Evolutionary conservation across 1,140 invertebrate species (phyloP).

Genomic region (Lethrus apterus): DNA sequence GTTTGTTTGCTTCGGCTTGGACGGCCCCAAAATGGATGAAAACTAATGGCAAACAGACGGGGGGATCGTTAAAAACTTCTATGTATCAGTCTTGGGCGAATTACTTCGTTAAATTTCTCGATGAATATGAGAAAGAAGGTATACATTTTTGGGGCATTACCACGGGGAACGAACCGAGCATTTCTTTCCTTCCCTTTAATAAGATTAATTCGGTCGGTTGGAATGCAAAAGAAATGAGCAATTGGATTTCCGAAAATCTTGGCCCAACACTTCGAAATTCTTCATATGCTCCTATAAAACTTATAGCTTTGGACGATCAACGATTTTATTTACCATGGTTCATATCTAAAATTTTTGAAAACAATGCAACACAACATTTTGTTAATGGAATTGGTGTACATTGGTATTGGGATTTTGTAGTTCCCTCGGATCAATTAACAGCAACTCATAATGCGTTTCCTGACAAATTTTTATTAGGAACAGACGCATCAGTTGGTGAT

Average conservation of each 20-base stretch:
- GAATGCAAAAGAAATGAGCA: slow-evolving; percentile 39
- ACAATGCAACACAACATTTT: slow-evolving; percentile 49
- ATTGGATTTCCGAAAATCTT: slow-evolving; percentile 60
- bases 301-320: slow-evolving; percentile 69
- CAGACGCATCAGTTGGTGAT: slow-evolving; percentile 58
- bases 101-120: slow-evolving; percentile 38
- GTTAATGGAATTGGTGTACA: slow-evolving; percentile 78
- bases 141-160: slow-evolving; percentile 39
- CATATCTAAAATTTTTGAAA: slow-evolving; percentile 50
- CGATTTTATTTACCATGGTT: slow-evolving; percentile 55
- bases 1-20: slow-evolving; percentile 60
- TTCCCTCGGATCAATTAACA: slow-evolving; percentile 50
- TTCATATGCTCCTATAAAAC: slow-evolving; percentile 48
- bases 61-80: slow-evolving; percentile 49
- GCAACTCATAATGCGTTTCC: slow-evolving; percentile 56
- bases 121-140: slow-evolving; percentile 33
- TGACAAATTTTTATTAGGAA: slow-evolving; percentile 67
- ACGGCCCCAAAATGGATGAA: slow-evolving; percentile 92
- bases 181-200: slow-evolving; percentile 37
- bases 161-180: slow-evolving; percentile 40
- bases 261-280: slow-evolving; percentile 58
- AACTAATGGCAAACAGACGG: slow-evolving; percentile 57
- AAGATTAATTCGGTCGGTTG: slow-evolving; percentile 71
- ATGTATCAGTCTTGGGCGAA: slow-evolving; percentile 31
- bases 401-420: slow-evolving; percentile 59